These are phyloP conservation scores for Drosophila serrata DNA, from an alignment of 1,140 invertebrate species.

Conservation along the genomic window DNA sequence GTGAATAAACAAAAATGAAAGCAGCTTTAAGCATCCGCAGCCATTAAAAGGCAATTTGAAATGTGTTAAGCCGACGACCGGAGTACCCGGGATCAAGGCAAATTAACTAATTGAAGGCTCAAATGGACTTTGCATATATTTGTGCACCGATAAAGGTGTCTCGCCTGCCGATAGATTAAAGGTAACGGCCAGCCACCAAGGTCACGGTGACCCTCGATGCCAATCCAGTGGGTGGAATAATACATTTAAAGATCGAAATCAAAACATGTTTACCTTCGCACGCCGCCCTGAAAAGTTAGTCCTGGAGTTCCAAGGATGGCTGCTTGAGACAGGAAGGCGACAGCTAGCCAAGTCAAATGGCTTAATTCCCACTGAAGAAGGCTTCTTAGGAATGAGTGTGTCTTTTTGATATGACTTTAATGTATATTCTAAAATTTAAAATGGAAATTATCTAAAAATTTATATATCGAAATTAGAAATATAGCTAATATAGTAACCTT, in stretches of 20 bases:
- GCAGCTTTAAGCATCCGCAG: slow-evolving; percentile 24
- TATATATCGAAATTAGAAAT: background rate
- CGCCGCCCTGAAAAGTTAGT: slow-evolving; percentile 31
- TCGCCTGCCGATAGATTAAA: slow-evolving; percentile 34
- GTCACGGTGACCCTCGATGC: slow-evolving; percentile 11
- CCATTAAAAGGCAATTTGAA: slow-evolving; percentile 51
- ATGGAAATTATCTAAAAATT: background rate
- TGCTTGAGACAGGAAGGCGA: slow-evolving; percentile 24
- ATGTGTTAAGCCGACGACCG: slow-evolving; percentile 32
- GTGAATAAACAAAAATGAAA: slow-evolving; percentile 32
- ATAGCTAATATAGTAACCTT: background rate
- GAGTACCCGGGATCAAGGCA: slow-evolving; percentile 26
- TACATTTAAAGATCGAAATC: slow-evolving; percentile 69
- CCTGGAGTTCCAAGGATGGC: slow-evolving; percentile 11
- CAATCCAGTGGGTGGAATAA: slow-evolving; percentile 45
- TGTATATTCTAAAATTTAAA: slow-evolving; percentile 13
- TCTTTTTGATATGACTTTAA: slow-evolving; percentile 37
- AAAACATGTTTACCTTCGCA: slow-evolving; percentile 69
- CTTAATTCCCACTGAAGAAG: background rate
- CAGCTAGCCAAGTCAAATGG: slow-evolving; percentile 28
- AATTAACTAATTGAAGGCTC: slow-evolving; percentile 69
- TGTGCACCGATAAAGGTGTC: slow-evolving; percentile 14
- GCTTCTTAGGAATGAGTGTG: background rate
- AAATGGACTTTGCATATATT: slow-evolving; percentile 69
- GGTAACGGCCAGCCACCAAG: slow-evolving; percentile 27